phyloP scores from a whole-genome alignment of 2,888 invertebrate genomes.

The Orthonychiurus folsomi region DNA sequence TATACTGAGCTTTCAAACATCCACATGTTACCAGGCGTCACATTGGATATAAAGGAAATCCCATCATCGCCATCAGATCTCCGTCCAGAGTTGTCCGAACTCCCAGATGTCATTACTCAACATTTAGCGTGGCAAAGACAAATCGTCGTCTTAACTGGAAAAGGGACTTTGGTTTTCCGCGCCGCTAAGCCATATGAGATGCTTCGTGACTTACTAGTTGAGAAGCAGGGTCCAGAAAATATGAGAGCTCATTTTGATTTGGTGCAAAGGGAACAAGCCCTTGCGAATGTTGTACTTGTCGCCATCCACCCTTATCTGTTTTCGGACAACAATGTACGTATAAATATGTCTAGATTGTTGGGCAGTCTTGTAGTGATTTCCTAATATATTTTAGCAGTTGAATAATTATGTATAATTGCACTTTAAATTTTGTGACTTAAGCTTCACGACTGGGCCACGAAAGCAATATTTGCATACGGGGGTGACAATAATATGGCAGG shows the following conservation, averaged over 20 bases:
- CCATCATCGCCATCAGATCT: constrained; percentile 20
- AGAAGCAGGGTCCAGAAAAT: constrained; percentile 33
- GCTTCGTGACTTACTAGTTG: constrained; percentile 28
- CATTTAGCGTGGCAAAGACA: constrained; percentile 62
- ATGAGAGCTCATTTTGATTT: constrained; percentile 37
- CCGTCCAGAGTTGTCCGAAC: constrained; percentile 44
- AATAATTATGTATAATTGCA: no score
- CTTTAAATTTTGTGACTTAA: constrained; percentile 40
- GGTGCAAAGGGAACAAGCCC: constrained; percentile 32
- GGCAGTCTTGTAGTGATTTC: no score
- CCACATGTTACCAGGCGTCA: constrained; percentile 30
- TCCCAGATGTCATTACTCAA: constrained; percentile 61
- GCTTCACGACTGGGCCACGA: constrained; percentile 74
- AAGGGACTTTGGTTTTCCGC: constrained; percentile 48
- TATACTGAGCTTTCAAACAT: constrained; percentile 32
- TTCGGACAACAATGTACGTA: constrained; percentile 23
- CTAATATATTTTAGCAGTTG: no score
- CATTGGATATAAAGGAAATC: constrained; percentile 35
- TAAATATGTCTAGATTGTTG: no score
- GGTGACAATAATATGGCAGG: constrained; percentile 52
- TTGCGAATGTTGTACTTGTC: constrained; percentile 32
- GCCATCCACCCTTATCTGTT: constrained; percentile 33
- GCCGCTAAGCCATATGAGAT: constrained; percentile 36
- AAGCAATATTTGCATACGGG: constrained; percentile 86
- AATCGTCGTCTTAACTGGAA: constrained; percentile 78